Evolutionary conservation across 2,113 vertebrate genomes (phyloP).

Genomic region (Illadopsis cleaveri): DNA sequence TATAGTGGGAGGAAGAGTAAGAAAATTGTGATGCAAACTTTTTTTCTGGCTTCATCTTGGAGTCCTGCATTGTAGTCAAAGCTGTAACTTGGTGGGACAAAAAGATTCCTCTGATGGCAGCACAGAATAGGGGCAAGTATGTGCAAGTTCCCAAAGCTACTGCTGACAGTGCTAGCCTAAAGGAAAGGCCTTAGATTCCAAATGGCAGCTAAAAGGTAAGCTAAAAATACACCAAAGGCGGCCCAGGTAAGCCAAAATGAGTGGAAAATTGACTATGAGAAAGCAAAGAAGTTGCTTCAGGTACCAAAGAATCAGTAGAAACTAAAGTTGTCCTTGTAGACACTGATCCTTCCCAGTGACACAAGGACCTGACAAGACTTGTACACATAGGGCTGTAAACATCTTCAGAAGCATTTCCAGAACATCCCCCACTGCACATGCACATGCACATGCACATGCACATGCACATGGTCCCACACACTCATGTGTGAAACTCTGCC

Average conservation of each 20-base stretch:
- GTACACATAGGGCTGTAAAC: accelerated
- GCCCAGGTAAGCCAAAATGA: neutral
- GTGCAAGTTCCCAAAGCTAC: neutral
- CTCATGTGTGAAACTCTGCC: neutral
- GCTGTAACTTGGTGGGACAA: neutral
- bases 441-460: accelerated
- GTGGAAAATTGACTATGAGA: neutral
- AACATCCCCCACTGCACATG: accelerated
- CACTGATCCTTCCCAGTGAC: neutral
- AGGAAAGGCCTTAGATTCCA: neutral
- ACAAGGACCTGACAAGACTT: neutral
- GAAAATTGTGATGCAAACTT: neutral
- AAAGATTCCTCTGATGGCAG: neutral
- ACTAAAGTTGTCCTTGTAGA: neutral
- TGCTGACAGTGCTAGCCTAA: neutral
- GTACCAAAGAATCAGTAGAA: neutral
- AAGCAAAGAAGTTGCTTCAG: neutral
- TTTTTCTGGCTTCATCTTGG: neutral
- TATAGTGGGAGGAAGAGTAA: neutral
- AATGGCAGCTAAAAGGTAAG: neutral
- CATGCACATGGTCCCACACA: accelerated
- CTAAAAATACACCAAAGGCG: neutral
- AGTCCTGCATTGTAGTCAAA: neutral
- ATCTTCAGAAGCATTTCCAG: neutral
- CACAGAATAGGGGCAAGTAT: neutral